Evolutionary conservation across 2,888 invertebrate genomes (phyloP).

Genomic region (Choreutis nemorana): DNA sequence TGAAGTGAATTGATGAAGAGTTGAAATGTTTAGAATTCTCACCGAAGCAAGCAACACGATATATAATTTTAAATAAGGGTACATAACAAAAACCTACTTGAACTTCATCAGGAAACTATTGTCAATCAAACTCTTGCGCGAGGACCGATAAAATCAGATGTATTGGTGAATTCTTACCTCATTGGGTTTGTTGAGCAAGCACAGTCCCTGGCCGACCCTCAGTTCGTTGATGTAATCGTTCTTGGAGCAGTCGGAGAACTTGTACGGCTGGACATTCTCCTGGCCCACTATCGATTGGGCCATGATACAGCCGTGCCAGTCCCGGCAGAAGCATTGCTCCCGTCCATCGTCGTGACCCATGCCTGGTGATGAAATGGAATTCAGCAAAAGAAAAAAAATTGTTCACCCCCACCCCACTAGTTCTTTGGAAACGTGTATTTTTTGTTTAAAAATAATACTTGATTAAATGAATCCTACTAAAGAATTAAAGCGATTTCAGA

Average conservation of each 20-base stretch:
- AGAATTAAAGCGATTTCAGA: neutral
- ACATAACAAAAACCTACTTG: too few species aligned
- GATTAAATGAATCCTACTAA: conserved; percentile 1
- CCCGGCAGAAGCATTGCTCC: conserved; percentile 87
- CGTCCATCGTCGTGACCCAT: conserved; percentile 91
- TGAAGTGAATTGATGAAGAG: too few species aligned
- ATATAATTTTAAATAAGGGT: too few species aligned
- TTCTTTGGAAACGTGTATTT: neutral
- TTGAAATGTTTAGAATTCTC: too few species aligned
- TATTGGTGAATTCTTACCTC: conserved; percentile 76
- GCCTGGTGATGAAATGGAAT: conserved; percentile 20
- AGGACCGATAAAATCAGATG: neutral
- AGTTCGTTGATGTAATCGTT: conserved; percentile 90
- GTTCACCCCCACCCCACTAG: too few species aligned
- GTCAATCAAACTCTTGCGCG: too few species aligned
- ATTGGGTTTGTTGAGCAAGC: conserved; percentile 93
- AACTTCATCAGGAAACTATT: too few species aligned
- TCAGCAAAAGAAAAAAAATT: neutral
- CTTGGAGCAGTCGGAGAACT: conserved; percentile 96
- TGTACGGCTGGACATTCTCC: conserved; percentile 94
- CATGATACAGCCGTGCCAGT: conserved; percentile 98
- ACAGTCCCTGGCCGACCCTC: conserved; percentile 86
- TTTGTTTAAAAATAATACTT: too few species aligned
- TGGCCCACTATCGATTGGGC: conserved; percentile 89
- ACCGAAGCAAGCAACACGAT: too few species aligned